Base-by-base conservation (phyloP, 2,797 vertebrate species). In the Poeciliopsis presidionis region DNA sequence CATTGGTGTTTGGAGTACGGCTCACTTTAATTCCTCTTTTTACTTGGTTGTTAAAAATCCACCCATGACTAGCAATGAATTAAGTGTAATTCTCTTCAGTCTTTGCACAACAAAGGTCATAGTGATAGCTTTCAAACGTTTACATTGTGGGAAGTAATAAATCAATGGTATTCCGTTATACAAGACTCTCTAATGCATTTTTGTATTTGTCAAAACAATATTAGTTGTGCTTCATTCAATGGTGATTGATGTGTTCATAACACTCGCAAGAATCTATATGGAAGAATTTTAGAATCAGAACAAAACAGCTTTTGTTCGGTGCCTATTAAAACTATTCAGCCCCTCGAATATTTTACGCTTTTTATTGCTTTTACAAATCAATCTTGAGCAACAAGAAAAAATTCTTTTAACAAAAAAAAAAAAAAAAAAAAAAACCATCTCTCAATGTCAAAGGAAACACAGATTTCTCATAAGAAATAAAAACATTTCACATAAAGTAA, bases 1-100 rank as follows among this genome's bases (percentile, higher is more conserved):
- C 81, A 76, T 86, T 82, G 18, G 70, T 84, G 67, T 87, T 72
- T 72, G 59, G 7, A 84, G 7, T 71, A 81, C 77, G 77, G 22
- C 75, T 81, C 73, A 55, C 73, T 78, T 81, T 25, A 41, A 75
- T 84, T 46, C 45, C 36, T 20, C 36, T 25, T 41, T 67, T 22
- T 51, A 47, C 33, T 83, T 36, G 69, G 76, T 74, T 76, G 49
- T 77, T 67, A 41, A 76, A 85, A 47, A 47, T 47, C 16, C 76
- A 14, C 36, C 20, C 22, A 39, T 36, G 74, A 30, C 76, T 63
- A 33, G 53, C 33, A 20, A 73, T 20, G 9, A 67, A 67, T 67
- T 67, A 20, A 39, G 36, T 22, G 20, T 20, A 25, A 25, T 67
- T 22, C 45, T 45, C 22, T 28, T 73, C 25, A 49, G 7, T 72